These are phyloP conservation scores for Mylabris phalerata DNA, from an alignment of 1,140 invertebrate species.

Conservation along the genomic window DNA sequence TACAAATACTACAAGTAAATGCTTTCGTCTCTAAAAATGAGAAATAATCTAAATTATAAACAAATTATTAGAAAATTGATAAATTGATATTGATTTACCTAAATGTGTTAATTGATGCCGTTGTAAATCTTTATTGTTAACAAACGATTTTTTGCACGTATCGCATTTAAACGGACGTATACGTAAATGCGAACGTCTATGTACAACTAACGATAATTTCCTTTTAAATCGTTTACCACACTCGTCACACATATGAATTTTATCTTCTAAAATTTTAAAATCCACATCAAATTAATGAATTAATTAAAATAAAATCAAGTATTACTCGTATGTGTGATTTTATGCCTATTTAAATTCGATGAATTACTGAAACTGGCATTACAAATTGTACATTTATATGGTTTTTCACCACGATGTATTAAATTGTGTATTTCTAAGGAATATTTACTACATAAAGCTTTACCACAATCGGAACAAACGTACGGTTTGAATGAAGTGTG, in stretches of 20 bases:
- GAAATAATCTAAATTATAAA: background rate
- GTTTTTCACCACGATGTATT: conserved; percentile 47
- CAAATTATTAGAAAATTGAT: background rate
- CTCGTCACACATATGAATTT: conserved; percentile 47
- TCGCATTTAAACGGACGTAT: conserved; percentile 44
- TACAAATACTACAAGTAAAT: conserved; percentile 53
- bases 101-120: conserved; percentile 48
- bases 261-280: conserved; percentile 50
- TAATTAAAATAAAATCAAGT: conserved; percentile 8
- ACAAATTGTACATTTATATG: conserved; percentile 46
- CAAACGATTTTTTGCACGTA: conserved; percentile 48
- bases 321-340: conserved; percentile 49
- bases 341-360: conserved; percentile 50
- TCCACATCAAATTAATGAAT: background rate
- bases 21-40: conserved; percentile 46
- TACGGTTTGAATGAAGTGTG: conserved; percentile 34
- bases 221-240: conserved; percentile 51
- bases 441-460: conserved; percentile 43
- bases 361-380: conserved; percentile 46
- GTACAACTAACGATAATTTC: conserved; percentile 39
- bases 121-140: conserved; percentile 49
- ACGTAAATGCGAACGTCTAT: conserved; percentile 37
- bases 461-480: conserved; percentile 43
- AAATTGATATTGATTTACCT: conserved; percentile 35
- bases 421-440: conserved; percentile 42